Conservation (phyloP, 1,140 invertebrate genomes). For the Anadara kagoshimensis region DNA sequence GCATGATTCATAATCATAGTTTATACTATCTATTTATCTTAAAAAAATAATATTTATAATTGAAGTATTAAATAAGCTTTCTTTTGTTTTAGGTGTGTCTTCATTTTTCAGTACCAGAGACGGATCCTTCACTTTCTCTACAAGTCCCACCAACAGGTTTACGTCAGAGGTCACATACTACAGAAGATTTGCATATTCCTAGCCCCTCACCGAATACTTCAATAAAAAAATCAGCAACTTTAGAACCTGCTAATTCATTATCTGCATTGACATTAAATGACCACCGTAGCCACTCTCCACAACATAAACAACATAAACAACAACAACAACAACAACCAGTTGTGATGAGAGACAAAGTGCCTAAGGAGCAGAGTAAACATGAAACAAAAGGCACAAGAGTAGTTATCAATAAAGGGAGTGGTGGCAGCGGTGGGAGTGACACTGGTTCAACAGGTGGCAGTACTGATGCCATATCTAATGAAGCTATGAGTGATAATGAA, state of each 20-base stretch:
- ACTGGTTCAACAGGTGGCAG: neutral
- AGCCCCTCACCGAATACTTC: neutral
- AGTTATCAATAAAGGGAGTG: too few relatives aligned
- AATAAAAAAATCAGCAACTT: slow-evolving; percentile 1
- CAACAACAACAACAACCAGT: slow-evolving; percentile 14
- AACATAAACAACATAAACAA: neutral
- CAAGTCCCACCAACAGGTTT: slow-evolving; percentile 11
- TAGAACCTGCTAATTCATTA: slow-evolving; percentile 2
- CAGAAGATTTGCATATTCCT: slow-evolving; percentile 1
- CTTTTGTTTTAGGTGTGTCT: slow-evolving; percentile 44
- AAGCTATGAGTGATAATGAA: slow-evolving; percentile 15
- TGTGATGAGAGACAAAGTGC: neutral
- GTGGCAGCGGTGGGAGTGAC: too few relatives aligned
- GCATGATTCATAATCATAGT: neutral
- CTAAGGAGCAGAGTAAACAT: neutral
- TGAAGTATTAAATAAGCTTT: neutral
- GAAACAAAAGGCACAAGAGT: slow-evolving; percentile 16
- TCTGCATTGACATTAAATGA: slow-evolving; percentile 18
- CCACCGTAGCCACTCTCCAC: neutral
- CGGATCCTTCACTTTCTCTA: slow-evolving; percentile 2
- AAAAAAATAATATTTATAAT: neutral
- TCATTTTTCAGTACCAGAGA: slow-evolving; percentile 38
- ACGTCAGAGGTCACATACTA: neutral
- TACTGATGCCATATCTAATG: slow-evolving; percentile 10
- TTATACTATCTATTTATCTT: neutral